Conservation (phyloP, 2,113 vertebrate species). For the Andinoacara biseriatus region DNA sequence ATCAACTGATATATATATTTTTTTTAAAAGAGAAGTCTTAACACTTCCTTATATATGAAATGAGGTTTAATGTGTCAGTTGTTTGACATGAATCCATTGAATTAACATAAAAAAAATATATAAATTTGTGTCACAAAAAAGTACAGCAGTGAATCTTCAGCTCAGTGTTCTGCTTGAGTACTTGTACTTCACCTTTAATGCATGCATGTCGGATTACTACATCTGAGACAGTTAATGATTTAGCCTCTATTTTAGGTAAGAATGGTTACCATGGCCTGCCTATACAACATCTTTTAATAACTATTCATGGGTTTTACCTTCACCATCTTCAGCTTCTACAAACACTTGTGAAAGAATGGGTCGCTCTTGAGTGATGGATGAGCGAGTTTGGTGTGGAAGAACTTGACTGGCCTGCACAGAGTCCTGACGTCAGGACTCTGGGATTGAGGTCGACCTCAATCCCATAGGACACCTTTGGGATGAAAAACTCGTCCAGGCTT, state of each 20-base stretch:
- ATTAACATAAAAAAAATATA: neutral
- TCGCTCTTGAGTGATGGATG: too few species aligned
- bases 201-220: neutral
- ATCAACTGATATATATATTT: neutral
- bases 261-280: neutral
- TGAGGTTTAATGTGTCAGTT: neutral
- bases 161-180: neutral
- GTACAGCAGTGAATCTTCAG: neutral
- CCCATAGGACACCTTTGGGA: too few species aligned
- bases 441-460: too few species aligned
- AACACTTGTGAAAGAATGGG: too few species aligned
- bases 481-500: too few species aligned
- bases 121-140: neutral
- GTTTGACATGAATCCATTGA: neutral
- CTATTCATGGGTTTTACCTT: neutral
- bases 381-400: too few species aligned
- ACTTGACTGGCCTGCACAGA: too few species aligned
- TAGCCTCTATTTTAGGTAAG: neutral
- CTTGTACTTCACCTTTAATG: neutral
- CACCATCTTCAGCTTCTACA: neutral
- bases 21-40: neutral
- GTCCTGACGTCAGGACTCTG: too few species aligned
- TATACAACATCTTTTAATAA: neutral
- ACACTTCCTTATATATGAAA: slow-evolving; percentile 9
- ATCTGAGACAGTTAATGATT: neutral